These are phyloP conservation scores for Drosophila mettleri DNA, from an alignment of 2,888 invertebrate genomes.

Conservation along the genomic window DNA sequence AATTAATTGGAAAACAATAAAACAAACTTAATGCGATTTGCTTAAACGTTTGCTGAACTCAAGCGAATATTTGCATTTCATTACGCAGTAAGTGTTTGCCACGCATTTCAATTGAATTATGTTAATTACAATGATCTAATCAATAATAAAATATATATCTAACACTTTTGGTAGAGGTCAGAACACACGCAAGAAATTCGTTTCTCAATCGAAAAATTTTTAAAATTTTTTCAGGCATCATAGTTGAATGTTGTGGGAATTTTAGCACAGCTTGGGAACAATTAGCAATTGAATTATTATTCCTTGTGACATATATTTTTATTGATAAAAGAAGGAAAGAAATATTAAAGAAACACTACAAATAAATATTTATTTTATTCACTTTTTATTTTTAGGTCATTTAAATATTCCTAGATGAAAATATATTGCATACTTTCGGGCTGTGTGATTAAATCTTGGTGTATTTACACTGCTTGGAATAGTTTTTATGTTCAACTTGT, in stretches of 20 bases:
- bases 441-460: background rate
- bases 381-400: background rate
- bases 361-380: background rate
- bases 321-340: too few species aligned
- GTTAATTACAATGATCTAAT: background rate
- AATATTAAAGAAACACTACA: background rate
- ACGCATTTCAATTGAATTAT: background rate
- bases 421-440: constrained; percentile 1
- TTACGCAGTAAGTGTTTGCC: background rate
- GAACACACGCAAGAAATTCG: background rate
- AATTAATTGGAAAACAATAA: constrained; percentile 52
- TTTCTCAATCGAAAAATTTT: background rate
- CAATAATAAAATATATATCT: background rate
- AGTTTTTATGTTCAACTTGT: too few species aligned
- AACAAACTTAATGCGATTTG: constrained; percentile 53
- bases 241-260: background rate
- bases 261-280: background rate
- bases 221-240: constrained; percentile 24
- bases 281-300: background rate
- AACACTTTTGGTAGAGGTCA: background rate
- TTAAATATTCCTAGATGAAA: too few species aligned
- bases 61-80: constrained; percentile 6
- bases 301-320: too few species aligned
- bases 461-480: background rate
- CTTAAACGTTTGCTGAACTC: constrained; percentile 21